These are phyloP conservation scores for Pluvialis apricaria DNA, from an alignment of 2,113 vertebrate species.

Conservation along the genomic window DNA sequence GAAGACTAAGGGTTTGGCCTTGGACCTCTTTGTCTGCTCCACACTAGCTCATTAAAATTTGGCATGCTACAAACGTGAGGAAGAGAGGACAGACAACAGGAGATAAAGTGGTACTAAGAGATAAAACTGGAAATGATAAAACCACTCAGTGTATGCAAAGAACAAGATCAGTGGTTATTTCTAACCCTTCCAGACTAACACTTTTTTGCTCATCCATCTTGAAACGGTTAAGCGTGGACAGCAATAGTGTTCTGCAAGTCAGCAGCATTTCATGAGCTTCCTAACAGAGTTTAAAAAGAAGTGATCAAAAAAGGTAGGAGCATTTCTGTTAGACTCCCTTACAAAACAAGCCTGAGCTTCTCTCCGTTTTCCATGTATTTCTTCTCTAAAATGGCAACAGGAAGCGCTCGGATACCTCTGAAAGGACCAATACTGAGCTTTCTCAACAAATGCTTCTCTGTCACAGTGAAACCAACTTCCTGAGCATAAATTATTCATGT, in stretches of 20 bases:
- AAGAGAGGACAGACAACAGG: background rate
- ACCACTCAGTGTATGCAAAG: background rate
- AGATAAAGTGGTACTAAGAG: background rate
- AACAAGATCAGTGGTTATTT: background rate
- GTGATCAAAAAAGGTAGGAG: background rate
- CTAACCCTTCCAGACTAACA: background rate
- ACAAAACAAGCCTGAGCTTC: background rate
- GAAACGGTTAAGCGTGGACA: background rate
- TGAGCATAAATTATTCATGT: slow-evolving; percentile 38
- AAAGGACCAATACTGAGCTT: background rate
- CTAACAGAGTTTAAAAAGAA: background rate
- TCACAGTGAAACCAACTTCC: slow-evolving; percentile 21
- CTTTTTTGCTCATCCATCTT: background rate
- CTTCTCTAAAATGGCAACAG: slow-evolving; percentile 14
- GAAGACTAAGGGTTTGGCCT: slow-evolving; percentile 17
- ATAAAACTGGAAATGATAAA: background rate
- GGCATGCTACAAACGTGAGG: background rate
- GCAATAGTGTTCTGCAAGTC: background rate
- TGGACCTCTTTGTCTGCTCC: background rate
- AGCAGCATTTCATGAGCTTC: background rate
- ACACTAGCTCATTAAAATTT: slow-evolving; percentile 1
- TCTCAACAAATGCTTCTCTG: slow-evolving; percentile 10
- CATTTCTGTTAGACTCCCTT: background rate
- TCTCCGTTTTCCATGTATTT: background rate
- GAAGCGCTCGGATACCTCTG: background rate